These are phyloP conservation scores for Catostomus latipinnis DNA, from an alignment of 2,797 vertebrate species.

Conservation along the genomic window DNA sequence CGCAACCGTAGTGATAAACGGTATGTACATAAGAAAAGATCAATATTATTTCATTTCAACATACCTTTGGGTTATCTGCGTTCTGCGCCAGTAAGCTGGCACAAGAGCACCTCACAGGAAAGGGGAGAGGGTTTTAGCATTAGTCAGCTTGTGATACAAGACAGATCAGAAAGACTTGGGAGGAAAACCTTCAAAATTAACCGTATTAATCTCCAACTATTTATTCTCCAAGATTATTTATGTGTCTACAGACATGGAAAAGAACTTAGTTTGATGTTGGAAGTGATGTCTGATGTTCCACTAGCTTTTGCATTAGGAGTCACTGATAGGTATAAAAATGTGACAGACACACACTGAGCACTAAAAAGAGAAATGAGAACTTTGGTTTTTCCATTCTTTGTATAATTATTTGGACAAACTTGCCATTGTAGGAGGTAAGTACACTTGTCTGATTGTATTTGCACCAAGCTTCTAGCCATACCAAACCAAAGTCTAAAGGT, in stretches of 20 bases:
- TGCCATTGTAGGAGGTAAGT: constrained; percentile 50
- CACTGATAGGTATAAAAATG: constrained; percentile 13
- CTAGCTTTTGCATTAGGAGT: constrained; percentile 11
- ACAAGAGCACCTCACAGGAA: constrained; percentile 29
- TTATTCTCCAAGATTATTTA: constrained; percentile 24
- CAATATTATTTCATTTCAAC: constrained; percentile 39
- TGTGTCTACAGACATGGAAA: constrained; percentile 7
- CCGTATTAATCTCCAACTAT: constrained; percentile 3
- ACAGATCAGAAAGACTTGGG: constrained; percentile 4
- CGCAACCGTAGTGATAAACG: constrained; percentile 12
- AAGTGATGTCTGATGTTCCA: constrained; percentile 18
- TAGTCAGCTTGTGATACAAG: constrained; percentile 23
- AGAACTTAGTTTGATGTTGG: background rate
- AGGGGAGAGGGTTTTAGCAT: constrained; percentile 9
- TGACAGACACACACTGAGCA: background rate
- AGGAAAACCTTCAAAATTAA: constrained; percentile 23
- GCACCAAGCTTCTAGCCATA: constrained; percentile 5
- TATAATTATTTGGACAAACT: constrained; percentile 15
- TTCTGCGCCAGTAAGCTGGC: constrained; percentile 32
- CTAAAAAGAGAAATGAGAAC: constrained; percentile 25
- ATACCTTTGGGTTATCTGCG: constrained; percentile 21
- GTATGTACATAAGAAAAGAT: constrained; percentile 34
- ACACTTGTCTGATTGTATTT: constrained; percentile 30
- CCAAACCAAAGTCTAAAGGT: constrained; percentile 52
- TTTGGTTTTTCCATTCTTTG: constrained; percentile 25